Evolutionary conservation across 2,113 vertebrate species (phyloP).

Genomic region (Eleginops maclovinus): DNA sequence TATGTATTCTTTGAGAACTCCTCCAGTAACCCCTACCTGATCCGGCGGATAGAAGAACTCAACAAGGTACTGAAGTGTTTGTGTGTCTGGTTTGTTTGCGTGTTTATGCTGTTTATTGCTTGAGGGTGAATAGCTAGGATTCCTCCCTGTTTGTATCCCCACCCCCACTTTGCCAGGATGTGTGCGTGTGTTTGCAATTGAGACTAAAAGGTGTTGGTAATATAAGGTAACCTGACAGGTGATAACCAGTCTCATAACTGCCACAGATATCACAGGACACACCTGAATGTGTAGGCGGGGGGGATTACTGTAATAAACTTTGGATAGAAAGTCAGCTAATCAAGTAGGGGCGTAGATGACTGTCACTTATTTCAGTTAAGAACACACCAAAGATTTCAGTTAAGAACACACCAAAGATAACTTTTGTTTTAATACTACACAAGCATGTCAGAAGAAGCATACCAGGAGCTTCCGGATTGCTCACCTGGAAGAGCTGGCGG

Average conservation of each 20-base stretch:
- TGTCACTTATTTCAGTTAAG: neutral
- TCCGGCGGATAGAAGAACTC: constrained; percentile 98
- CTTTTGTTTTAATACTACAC: neutral
- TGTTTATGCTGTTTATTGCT: constrained; percentile 30
- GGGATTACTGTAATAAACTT: constrained; percentile 6
- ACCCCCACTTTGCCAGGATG: neutral
- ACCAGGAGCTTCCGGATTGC: too few relatives aligned
- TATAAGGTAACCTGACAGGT: constrained; percentile 45
- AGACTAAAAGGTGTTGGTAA: constrained; percentile 10
- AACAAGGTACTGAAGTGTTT: constrained; percentile 91
- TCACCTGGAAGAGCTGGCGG: too few relatives aligned
- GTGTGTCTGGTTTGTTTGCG: constrained; percentile 28
- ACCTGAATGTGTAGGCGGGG: neutral
- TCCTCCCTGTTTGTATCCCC: constrained; percentile 31
- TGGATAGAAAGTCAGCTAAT: too few relatives aligned
- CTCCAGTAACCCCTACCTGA: constrained; percentile 98
- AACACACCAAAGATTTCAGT: neutral
- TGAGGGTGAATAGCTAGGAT: constrained; percentile 65
- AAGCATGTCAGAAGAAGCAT: neutral
- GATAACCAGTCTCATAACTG: constrained; percentile 41
- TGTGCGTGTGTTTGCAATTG: constrained; percentile 12
- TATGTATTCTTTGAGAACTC: constrained; percentile 99
- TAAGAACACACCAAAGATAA: neutral
- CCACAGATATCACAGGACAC: constrained; percentile 29
- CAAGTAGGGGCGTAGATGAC: too few relatives aligned